These are phyloP conservation scores for Manis crassicaudata DNA, from an alignment of 2,797 vertebrate species.

Conservation along the genomic window DNA sequence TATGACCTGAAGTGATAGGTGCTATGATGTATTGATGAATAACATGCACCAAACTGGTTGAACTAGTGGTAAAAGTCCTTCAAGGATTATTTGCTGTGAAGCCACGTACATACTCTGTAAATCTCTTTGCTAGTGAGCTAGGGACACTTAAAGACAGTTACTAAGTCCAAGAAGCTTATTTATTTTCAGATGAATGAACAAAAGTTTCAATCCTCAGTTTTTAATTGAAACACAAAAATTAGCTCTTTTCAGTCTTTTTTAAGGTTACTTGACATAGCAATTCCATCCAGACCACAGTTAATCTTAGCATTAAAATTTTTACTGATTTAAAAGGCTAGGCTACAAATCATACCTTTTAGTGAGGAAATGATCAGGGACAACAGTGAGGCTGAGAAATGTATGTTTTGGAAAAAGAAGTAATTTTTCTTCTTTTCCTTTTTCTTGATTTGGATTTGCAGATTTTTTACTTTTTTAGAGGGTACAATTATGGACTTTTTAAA, in stretches of 20 bases:
- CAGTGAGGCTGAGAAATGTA: neutral
- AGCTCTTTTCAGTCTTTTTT: neutral
- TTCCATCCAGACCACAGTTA: neutral
- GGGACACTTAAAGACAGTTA: neutral
- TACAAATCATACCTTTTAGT: constrained; percentile 5
- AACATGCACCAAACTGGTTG: neutral
- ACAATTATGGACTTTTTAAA: neutral
- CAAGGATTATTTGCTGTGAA: neutral
- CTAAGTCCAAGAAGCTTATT: neutral
- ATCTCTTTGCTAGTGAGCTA: neutral
- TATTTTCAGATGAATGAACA: neutral
- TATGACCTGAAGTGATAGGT: neutral
- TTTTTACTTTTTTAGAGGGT: neutral
- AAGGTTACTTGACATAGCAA: neutral
- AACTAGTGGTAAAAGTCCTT: neutral
- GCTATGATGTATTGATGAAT: neutral
- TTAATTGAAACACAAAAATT: neutral
- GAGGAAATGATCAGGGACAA: neutral
- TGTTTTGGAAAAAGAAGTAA: neutral
- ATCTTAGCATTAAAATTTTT: neutral
- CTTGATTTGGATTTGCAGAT: neutral
- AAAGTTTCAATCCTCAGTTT: neutral
- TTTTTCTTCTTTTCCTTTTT: neutral
- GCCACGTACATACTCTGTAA: neutral
- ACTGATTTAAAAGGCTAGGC: neutral